phyloP scores from a whole-genome alignment of 2,888 invertebrate genomes.

The Pristionchus maxplancki region DNA sequence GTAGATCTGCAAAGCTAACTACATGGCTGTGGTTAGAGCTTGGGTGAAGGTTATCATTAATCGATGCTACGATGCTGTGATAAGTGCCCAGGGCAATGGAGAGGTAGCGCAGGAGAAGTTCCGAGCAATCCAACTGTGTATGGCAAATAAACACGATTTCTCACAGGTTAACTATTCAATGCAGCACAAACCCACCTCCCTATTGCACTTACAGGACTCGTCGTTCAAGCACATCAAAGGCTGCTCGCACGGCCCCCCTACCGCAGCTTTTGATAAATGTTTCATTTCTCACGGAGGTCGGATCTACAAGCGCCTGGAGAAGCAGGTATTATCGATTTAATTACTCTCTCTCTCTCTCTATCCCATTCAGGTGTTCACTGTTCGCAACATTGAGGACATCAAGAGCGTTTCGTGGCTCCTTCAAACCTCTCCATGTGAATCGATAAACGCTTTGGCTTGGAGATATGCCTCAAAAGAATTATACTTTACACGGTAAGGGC shows the following conservation, averaged over 20 bases:
- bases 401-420: not conserved
- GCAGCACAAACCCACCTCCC: not conserved
- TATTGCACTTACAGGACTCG: not conserved
- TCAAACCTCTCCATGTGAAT: not conserved
- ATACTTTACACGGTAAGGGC: not conserved
- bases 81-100: not conserved
- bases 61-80: not conserved
- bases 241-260: not conserved
- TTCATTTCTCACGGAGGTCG: not conserved
- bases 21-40: not conserved
- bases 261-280: no score
- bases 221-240: not conserved
- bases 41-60: not conserved
- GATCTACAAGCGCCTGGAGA: not conserved
- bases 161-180: not conserved
- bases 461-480: not conserved
- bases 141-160: not conserved
- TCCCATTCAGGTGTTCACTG: not conserved
- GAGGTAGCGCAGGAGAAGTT: not conserved
- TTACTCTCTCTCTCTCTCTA: no score
- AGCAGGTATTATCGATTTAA: not conserved
- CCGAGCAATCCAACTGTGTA: not conserved
- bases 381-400: not conserved
- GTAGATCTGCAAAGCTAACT: not conserved
- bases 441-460: not conserved